These are phyloP conservation scores for Drosophila insularis DNA, from an alignment of 1,140 invertebrate species.

Conservation along the genomic window DNA sequence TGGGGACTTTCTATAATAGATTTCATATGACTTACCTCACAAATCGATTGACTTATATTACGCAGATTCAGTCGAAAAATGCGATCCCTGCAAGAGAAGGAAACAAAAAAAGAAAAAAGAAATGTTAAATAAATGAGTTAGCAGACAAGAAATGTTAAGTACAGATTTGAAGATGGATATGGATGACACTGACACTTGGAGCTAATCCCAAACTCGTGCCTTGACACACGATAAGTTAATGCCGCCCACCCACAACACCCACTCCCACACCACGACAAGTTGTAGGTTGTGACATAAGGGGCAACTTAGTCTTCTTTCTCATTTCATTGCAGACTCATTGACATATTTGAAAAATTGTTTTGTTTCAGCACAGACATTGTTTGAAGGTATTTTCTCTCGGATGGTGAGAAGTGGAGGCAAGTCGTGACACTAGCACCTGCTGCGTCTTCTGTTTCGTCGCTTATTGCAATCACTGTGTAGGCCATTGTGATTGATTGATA, in stretches of 20 bases:
- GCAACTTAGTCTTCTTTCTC: background rate
- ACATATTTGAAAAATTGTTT: constrained; percentile 73
- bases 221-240: constrained; percentile 70
- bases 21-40: constrained; percentile 85
- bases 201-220: constrained; percentile 67
- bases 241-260: constrained; percentile 23
- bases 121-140: constrained; percentile 42
- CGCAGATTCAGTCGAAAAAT: constrained; percentile 87
- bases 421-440: constrained; percentile 29
- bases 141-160: constrained; percentile 42
- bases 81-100: constrained; percentile 85
- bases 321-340: constrained; percentile 46
- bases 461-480: constrained; percentile 56
- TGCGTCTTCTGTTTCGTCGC: constrained; percentile 32
- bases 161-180: constrained; percentile 13
- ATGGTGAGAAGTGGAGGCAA: background rate
- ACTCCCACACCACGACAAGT: constrained; percentile 23
- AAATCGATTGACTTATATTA: constrained; percentile 88
- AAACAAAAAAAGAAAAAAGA: constrained; percentile 17
- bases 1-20: too few species aligned
- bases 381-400: constrained; percentile 15
- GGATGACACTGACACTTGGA: constrained; percentile 43
- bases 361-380: constrained; percentile 27
- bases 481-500: constrained; percentile 62
- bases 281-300: constrained; percentile 38